Base-by-base conservation (phyloP, 2,113 vertebrate species). In the Rousettus leschenaultii region DNA sequence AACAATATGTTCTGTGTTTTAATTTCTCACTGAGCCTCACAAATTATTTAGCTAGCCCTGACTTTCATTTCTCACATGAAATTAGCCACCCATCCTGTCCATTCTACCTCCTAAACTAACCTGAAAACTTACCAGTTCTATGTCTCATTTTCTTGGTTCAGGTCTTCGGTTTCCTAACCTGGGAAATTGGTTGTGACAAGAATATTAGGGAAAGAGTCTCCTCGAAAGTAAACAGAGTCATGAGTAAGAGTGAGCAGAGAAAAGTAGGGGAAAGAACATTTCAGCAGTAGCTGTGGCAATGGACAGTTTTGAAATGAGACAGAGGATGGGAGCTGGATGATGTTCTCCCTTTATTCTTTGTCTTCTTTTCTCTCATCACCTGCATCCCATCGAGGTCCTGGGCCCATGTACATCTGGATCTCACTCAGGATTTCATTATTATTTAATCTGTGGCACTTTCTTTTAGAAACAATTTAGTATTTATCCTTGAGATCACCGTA, bases 301-400 rank as follows among this genome's bases (percentile, higher is more conserved):
- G 0, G 7, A 59, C 0, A 10, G 14, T 3, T 59, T 51, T 53
- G 33, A 55, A 3, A n/a, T 40, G 30, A 6, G 8, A 71, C 53
- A 63, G 10, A 43, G 4, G 8, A 33, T 19, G 10, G 14, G 7
- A 40, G 5, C 12, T 24, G 2, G 14, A n/a, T n/a, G 1, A 51
- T 30, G 10, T 1, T 43, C 22, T 84, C 38, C 11, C 11, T 57
- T 30, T 6, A n/a, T 57, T 28, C 40, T 38, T 24, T 40, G 6
- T 35, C 57, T 19, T 68, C 33, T 45, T 30, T 13, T 30, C 14
- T 80, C 33, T 65, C 35, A 19, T 11, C 10, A 4, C 2, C 4
- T 48, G 9, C 13, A 28, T 12, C 14, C 53, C 40, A n/a, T 21
- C 21, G n/a, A 33, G 15, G 1, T 82, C 40, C 38, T 59, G 26